These are phyloP conservation scores for Apodemia hepburni DNA, from an alignment of 2,888 invertebrate genomes.

Conservation along the genomic window DNA sequence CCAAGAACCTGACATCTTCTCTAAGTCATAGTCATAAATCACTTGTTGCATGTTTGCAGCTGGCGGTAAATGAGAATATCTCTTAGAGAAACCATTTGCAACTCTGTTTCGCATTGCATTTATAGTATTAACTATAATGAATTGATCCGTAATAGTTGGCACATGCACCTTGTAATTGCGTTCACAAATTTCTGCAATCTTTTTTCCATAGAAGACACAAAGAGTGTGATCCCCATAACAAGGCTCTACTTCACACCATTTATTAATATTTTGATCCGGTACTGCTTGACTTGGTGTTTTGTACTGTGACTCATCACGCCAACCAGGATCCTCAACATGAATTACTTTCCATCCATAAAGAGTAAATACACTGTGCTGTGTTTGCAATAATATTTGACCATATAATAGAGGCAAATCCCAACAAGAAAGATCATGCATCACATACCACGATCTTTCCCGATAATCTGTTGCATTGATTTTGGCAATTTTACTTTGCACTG, in stretches of 20 bases:
- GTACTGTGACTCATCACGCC: conserved; percentile 20
- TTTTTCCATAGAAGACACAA: conserved; percentile 51
- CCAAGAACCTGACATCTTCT: conserved; percentile 60
- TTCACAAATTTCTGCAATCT: conserved; percentile 49
- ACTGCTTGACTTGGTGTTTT: conserved; percentile 24
- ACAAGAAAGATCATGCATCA: conserved; percentile 57
- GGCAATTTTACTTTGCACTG: conserved; percentile 33
- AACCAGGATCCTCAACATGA: conserved; percentile 42
- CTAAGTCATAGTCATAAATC: conserved; percentile 60
- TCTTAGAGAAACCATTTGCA: conserved; percentile 46
- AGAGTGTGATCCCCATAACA: conserved; percentile 69
- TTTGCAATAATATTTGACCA: conserved; percentile 43
- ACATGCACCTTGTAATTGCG: conserved; percentile 42
- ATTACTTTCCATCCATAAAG: conserved; percentile 43
- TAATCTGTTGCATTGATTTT: conserved; percentile 25
- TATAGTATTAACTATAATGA: conserved; percentile 53
- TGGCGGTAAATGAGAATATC: conserved; percentile 54
- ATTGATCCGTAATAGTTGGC: conserved; percentile 47
- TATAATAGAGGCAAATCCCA: conserved; percentile 62
- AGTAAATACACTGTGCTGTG: conserved; percentile 45
- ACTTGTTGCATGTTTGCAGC: conserved; percentile 68
- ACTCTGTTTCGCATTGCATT: conserved; percentile 67
- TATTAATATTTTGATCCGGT: conserved; percentile 39
- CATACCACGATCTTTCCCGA: conserved; percentile 48
- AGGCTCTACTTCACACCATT: conserved; percentile 60